Evolutionary conservation across 2,888 invertebrate genomes (phyloP).

Genomic region (Trypoxylon attenuatum): DNA sequence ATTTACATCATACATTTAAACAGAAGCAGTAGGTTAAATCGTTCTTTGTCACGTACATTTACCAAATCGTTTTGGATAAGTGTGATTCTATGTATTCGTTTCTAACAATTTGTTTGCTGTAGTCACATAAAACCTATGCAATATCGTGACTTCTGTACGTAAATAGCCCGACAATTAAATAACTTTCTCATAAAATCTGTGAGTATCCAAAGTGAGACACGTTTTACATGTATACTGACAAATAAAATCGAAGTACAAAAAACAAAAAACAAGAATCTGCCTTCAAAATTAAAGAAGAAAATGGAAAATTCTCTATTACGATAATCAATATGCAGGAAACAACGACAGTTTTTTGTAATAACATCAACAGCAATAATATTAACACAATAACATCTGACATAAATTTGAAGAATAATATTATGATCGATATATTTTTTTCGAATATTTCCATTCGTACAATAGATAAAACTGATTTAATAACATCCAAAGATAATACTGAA

Average conservation of each 20-base stretch:
- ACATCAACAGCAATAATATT: too few species aligned
- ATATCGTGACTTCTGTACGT: not conserved
- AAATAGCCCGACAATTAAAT: not conserved
- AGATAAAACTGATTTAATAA: too few species aligned
- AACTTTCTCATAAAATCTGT: slow-evolving; percentile 26
- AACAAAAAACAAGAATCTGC: slow-evolving; percentile 1
- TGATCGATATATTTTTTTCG: not conserved
- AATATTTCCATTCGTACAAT: not conserved
- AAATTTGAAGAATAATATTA: too few species aligned
- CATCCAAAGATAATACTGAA: slow-evolving; percentile 14
- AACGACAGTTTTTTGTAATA: too few species aligned
- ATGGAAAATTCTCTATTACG: too few species aligned
- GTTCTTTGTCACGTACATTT: too few species aligned
- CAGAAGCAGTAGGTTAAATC: too few species aligned
- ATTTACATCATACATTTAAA: too few species aligned
- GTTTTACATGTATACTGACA: slow-evolving; percentile 37
- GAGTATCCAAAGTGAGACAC: slow-evolving; percentile 27
- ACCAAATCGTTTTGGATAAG: too few species aligned
- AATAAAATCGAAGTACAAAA: slow-evolving; percentile 26
- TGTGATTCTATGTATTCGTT: not conserved
- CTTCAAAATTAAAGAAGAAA: slow-evolving; percentile 18
- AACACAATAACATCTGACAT: too few species aligned
- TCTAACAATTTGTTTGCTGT: not conserved
- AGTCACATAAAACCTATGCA: not conserved
- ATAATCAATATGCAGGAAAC: too few species aligned